Conservation (phyloP, 2,797 vertebrate genomes). For the Florisuga fusca region DNA sequence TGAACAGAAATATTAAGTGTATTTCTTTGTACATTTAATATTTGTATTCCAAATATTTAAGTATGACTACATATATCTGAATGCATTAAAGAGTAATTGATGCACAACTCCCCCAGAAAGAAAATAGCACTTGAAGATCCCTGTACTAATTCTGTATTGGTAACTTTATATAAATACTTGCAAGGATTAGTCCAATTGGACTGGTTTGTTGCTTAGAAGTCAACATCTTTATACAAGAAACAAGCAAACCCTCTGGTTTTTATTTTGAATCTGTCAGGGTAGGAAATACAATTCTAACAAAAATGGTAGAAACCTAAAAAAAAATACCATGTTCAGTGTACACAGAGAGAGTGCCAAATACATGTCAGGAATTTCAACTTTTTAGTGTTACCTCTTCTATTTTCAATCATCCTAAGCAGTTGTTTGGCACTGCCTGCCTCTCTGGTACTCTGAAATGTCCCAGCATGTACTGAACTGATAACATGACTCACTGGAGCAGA, state of each 20-base stretch:
- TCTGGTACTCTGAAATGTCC: conserved; percentile 52
- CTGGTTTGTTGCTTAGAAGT: conserved; percentile 44
- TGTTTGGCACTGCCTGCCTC: conserved; percentile 48
- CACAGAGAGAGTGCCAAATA: conserved; percentile 73
- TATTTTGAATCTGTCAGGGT: conserved; percentile 16
- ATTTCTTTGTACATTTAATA: conserved; percentile 76
- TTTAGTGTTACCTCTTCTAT: conserved; percentile 62
- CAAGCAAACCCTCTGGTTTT: background rate
- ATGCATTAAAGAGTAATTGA: conserved; percentile 68
- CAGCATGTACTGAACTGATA: background rate
- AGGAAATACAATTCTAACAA: conserved; percentile 5
- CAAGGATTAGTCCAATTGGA: conserved; percentile 37
- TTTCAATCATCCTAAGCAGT: conserved; percentile 68
- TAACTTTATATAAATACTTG: conserved; percentile 7
- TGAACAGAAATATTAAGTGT: conserved; percentile 73
- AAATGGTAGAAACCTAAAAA: conserved; percentile 43
- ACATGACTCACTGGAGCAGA: conserved; percentile 1
- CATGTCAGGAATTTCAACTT: conserved; percentile 66
- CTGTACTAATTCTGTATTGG: conserved; percentile 38
- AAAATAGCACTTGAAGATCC: conserved; percentile 49
- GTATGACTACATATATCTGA: conserved; percentile 54
- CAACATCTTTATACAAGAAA: conserved; percentile 28
- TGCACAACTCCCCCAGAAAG: conserved; percentile 38
- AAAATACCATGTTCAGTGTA: conserved; percentile 31
- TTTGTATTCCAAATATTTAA: conserved; percentile 66